Evolutionary conservation across 2,113 vertebrate genomes (phyloP), one percentile per base, ranked within the genome.

Genomic region (Notechis scutatus): DNA sequence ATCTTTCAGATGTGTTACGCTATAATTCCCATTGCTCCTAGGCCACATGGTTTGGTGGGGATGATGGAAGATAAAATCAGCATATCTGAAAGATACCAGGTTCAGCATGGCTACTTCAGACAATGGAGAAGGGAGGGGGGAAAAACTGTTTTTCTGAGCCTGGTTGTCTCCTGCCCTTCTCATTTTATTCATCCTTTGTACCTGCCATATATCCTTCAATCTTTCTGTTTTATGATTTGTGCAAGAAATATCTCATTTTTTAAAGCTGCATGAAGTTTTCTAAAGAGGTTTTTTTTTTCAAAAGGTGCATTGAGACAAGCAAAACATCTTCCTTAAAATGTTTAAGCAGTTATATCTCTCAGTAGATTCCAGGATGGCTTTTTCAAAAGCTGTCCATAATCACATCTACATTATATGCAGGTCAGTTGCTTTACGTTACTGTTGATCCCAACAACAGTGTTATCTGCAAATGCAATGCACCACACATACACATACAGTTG

Each of bases 131-230:
- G 64, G 12, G 74, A 94, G 74, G 74, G 94, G 61, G 92, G 0
- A 91, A 93, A 93, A 91, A 74, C 14, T 92, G 74, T 29, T 94
- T 39, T n/a, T 57, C 59, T 39, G n/a, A 74, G n/a, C 69, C 61
- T n/a, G 26, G 61, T 69, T 85, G n/a, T 47, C 55, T 0, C 52
- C 54, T 42, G 89, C 69, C 74, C 94, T 92, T 96, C 42, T 12
- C 26, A 59, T 87, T 87, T 23, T 47, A 39, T 0, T 0, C 88
- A 95, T 95, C 18, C 29, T n/a, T 56, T 93, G 5, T 89, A 90
- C 50, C 95, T 95, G 93, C 93, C 92, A 94, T 89, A 50, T 74
- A 47, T 55, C 42, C 34, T 89, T 29, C 26, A 11, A 42, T 29
- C 88, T 21, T 23, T 94, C 45, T 39, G 56, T 92, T 34, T 55